phyloP scores from a whole-genome alignment of 2,888 invertebrate species.

The Cloeon dipterum region DNA sequence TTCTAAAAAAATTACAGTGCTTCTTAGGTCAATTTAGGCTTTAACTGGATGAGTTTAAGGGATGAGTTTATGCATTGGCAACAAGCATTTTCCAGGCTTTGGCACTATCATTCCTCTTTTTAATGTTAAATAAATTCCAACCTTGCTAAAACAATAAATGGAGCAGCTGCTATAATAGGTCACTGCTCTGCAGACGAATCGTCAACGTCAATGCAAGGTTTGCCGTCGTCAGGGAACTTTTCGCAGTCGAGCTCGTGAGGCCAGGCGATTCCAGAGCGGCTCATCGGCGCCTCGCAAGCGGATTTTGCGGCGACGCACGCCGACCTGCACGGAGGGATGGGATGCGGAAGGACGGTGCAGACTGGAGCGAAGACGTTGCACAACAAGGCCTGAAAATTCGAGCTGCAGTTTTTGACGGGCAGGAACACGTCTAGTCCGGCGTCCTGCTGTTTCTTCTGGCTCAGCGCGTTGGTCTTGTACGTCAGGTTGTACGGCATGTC shows the following conservation, averaged over 20 bases:
- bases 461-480: conserved; percentile 85
- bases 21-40: too few species aligned
- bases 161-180: too few species aligned
- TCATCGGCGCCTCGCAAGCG: conserved; percentile 74
- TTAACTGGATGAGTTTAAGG: too few species aligned
- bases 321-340: conserved; percentile 76
- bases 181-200: too few species aligned
- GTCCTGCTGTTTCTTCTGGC: conserved; percentile 83
- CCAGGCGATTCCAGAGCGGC: conserved; percentile 69
- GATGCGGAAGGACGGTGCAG: conserved; percentile 75
- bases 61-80: too few species aligned
- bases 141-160: too few species aligned
- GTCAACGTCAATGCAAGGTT: too few species aligned
- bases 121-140: too few species aligned
- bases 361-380: conserved; percentile 91
- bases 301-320: conserved; percentile 69
- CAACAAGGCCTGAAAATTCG: conserved; percentile 81
- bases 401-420: conserved; percentile 84
- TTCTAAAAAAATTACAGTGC: too few species aligned
- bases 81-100: too few species aligned
- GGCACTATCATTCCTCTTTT: too few species aligned
- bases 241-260: conserved; percentile 74
- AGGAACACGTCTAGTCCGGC: conserved; percentile 83
- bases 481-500: conserved; percentile 91
- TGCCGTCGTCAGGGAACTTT: conserved; percentile 46